Evolutionary conservation across 2,888 invertebrate species (phyloP).

Genomic region (Drosophila ustulata): DNA sequence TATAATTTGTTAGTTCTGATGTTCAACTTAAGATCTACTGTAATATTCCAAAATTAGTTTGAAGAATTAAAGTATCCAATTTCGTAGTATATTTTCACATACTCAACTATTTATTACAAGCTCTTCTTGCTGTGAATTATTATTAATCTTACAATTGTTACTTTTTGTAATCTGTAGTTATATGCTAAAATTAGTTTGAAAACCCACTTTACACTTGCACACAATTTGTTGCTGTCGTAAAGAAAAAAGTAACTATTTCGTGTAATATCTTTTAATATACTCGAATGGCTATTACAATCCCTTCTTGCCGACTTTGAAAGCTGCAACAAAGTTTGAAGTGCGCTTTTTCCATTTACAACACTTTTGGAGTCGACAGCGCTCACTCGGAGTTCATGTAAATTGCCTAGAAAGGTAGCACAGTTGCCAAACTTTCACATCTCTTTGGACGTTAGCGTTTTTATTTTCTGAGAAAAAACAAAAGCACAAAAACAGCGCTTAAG

Average conservation of each 20-base stretch:
- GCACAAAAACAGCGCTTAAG: background rate
- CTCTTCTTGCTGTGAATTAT: too few species aligned
- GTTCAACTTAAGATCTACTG: too few species aligned
- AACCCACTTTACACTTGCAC: background rate
- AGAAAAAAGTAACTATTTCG: background rate
- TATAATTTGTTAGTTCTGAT: too few species aligned
- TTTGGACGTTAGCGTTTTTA: slow-evolving; percentile 1
- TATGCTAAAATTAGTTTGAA: background rate
- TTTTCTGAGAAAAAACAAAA: slow-evolving; percentile 15
- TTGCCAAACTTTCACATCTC: slow-evolving; percentile 38
- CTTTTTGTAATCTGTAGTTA: background rate
- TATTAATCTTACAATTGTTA: too few species aligned
- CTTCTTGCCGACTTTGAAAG: slow-evolving; percentile 9
- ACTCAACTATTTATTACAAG: too few species aligned
- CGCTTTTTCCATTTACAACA: slow-evolving; percentile 25
- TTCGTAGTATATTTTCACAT: too few species aligned
- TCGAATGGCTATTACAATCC: slow-evolving; percentile 1
- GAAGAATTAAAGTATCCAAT: too few species aligned
- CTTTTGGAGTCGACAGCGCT: slow-evolving; percentile 20
- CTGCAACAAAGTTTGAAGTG: slow-evolving; percentile 13
- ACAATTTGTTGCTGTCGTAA: background rate
- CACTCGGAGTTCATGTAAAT: slow-evolving; percentile 32
- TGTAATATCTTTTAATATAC: background rate
- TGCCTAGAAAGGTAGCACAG: slow-evolving; percentile 39
- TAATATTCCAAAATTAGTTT: too few species aligned